These are phyloP conservation scores for Aproaerema taeniolella DNA, from an alignment of 2,888 invertebrate genomes.

Conservation along the genomic window DNA sequence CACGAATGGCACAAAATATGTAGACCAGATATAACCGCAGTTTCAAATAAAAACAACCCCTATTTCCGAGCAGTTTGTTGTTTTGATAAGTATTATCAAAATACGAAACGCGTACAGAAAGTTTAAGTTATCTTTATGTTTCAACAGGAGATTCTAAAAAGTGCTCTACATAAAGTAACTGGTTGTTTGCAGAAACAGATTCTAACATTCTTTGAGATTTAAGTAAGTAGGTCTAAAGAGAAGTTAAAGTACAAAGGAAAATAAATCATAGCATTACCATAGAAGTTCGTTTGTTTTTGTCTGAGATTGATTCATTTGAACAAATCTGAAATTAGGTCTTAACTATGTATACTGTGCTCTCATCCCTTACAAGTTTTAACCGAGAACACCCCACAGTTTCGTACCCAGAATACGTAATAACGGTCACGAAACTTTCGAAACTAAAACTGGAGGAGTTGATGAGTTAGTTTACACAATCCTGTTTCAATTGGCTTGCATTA, in stretches of 20 bases:
- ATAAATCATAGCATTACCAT: background rate
- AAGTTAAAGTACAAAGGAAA: background rate
- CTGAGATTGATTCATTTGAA: background rate
- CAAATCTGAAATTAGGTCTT: background rate
- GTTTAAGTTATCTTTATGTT: background rate
- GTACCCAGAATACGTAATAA: conserved; percentile 6
- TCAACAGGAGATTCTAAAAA: background rate
- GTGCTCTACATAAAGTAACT: background rate
- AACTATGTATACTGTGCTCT: background rate
- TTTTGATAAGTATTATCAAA: conserved; percentile 4
- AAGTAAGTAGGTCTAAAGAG: too few relatives aligned
- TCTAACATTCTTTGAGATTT: too few relatives aligned
- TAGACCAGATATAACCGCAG: too few relatives aligned
- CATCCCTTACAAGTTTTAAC: conserved; percentile 1
- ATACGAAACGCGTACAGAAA: background rate
- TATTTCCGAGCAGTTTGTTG: background rate
- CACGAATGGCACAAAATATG: too few relatives aligned
- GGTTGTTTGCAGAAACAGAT: background rate
- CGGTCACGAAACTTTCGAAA: background rate
- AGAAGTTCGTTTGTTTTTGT: too few relatives aligned
- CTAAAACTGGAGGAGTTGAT: background rate
- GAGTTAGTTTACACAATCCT: background rate
- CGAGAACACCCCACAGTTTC: background rate
- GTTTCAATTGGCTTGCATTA: background rate
- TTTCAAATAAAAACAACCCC: conserved; percentile 10